Evolutionary conservation across 1,140 invertebrate genomes (phyloP), one percentile per base, ranked within the genome.

Genomic region (Diorhabda elongata): DNA sequence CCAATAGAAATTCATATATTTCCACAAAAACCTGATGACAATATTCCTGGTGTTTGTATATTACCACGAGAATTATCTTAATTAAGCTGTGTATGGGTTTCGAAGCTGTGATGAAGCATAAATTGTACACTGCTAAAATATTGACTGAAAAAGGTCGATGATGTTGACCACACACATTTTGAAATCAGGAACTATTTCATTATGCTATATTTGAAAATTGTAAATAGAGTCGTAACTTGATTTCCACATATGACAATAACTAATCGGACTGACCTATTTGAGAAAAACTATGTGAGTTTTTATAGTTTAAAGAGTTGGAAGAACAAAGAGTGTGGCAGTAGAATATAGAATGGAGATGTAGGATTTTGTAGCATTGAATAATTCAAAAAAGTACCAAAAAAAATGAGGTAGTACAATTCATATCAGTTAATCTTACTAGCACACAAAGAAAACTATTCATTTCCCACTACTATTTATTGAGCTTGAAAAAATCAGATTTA

Each of bases 51-150:
- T 62, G 43, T 7, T 62, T 43, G 44, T 62, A 62, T 62, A 62
- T 62, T n/a, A 62, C 61, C 61, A 44, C 61, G 61, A 45, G 61
- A 62, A 62, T 62, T n/a, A 44, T 43, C 43, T 62, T 62, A 62
- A 62, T 62, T 45, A 62, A 62, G 42, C 61, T 62, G 61, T 44
- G 61, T 44, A 62, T 62, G 61, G 61, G 8, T 62, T 62, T 52
- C 6, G 47, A 8, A 52, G 3, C 47, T 8, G 47, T 52, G 47
- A 52, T 52, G 47, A 52, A 52, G 47, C 6, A n/a, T 52, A 6
- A 52, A 26, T 26, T 26, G 47, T 52, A 52, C 61, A 44, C n/a
- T 59, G 6, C 58, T 9, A 42, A 56, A 44, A 44, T 43, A 62
- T 42, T n/a, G 5, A 42, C 26, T 11, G 42, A 41, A 60, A 42